These are phyloP conservation scores for Chaetodon trifascialis DNA, from an alignment of 2,113 vertebrate genomes.

Conservation along the genomic window DNA sequence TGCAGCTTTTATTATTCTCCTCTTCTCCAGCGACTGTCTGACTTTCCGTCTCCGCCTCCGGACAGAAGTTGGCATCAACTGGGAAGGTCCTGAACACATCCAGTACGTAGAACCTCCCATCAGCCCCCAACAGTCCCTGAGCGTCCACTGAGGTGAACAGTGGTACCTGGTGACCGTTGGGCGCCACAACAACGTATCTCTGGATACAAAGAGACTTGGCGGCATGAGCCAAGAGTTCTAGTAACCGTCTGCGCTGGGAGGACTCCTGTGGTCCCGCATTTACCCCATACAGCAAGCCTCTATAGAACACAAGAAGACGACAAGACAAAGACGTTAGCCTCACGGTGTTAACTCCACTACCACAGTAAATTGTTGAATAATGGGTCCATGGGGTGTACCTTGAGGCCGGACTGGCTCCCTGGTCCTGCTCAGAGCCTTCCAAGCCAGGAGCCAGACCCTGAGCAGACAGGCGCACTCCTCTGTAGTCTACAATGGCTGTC, in stretches of 20 bases:
- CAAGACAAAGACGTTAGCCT: neutral
- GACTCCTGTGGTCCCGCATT: slow-evolving; percentile 81
- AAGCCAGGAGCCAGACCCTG: slow-evolving; percentile 87
- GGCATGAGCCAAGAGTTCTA: slow-evolving; percentile 81
- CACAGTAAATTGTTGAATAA: neutral
- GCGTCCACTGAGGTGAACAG: slow-evolving; percentile 86
- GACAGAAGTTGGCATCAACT: slow-evolving; percentile 85
- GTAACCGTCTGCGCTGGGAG: slow-evolving; percentile 76
- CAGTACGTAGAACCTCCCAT: slow-evolving; percentile 86
- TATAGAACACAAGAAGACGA: slow-evolving; percentile 28
- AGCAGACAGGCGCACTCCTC: slow-evolving; percentile 86
- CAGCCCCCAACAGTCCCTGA: slow-evolving; percentile 87
- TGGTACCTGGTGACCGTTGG: slow-evolving; percentile 74
- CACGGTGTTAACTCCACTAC: neutral
- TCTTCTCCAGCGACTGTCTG: slow-evolving; percentile 41
- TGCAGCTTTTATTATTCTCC: slow-evolving; percentile 31
- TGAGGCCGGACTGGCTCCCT: slow-evolving; percentile 62
- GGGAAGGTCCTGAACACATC: slow-evolving; percentile 86
- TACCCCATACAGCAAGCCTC: slow-evolving; percentile 85
- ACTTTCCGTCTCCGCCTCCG: slow-evolving; percentile 49
- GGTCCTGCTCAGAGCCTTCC: slow-evolving; percentile 77
- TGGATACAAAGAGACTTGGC: slow-evolving; percentile 83
- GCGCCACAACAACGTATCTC: slow-evolving; percentile 79
- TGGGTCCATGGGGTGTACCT: slow-evolving; percentile 42
- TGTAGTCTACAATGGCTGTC: slow-evolving; percentile 86